Conservation (phyloP, 1,140 invertebrate genomes). For the Procambarus clarkii region DNA sequence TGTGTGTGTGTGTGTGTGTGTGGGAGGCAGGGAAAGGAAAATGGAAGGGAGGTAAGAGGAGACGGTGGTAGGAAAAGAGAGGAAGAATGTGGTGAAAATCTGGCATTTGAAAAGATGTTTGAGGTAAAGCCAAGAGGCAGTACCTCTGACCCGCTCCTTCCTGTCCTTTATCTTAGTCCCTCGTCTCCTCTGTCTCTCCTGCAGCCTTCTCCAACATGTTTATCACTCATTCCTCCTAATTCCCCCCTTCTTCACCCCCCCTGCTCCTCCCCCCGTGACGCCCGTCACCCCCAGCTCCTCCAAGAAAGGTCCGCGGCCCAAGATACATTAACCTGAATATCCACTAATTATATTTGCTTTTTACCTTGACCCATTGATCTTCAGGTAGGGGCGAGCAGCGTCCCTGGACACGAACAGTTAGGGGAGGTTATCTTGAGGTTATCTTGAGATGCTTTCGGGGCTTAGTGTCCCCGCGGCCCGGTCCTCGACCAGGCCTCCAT, state of each 20-base stretch:
- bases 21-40: no score
- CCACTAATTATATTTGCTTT: no score
- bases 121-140: neutral
- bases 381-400: no score
- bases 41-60: neutral
- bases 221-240: neutral
- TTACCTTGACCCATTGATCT: no score
- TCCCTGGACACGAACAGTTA: no score
- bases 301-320: no score
- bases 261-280: neutral
- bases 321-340: no score
- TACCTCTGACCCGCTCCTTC: neutral
- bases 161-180: neutral
- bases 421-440: no score
- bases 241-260: neutral
- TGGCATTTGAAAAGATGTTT: neutral
- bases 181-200: neutral
- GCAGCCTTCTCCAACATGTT: neutral
- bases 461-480: no score
- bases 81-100: neutral
- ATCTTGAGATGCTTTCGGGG: no score
- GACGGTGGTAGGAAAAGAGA: no score
- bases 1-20: neutral
- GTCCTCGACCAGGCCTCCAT: no score
- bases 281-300: neutral